Evolutionary conservation across 2,797 vertebrate genomes (phyloP).

Genomic region (Oreochromis mossambicus): DNA sequence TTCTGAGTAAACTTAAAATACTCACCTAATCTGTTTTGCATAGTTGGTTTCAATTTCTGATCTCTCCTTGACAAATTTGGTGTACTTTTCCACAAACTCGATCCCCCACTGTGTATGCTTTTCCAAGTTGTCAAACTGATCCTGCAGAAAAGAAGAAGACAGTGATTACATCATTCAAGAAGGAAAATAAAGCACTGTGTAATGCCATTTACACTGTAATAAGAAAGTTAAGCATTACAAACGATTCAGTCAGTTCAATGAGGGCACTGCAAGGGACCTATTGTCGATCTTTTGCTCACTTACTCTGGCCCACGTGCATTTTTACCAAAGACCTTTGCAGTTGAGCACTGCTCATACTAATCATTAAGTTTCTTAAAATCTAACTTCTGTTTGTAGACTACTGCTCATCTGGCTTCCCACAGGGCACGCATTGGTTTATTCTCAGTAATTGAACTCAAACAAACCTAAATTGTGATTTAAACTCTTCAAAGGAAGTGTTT

Average conservation of each 20-base stretch:
- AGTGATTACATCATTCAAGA: neutral
- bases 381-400: neutral
- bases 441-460: neutral
- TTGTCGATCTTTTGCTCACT: neutral
- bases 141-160: constrained; percentile 72
- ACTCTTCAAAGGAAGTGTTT: neutral
- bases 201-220: neutral
- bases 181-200: neutral
- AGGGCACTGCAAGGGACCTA: neutral
- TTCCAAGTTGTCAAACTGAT: constrained; percentile 99
- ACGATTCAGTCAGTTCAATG: neutral
- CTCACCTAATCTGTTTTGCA: constrained; percentile 99
- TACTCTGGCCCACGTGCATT: neutral
- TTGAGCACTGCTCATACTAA: neutral
- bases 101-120: constrained; percentile 99
- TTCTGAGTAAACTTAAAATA: neutral
- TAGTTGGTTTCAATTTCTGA: constrained; percentile 96
- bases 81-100: constrained; percentile 93
- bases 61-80: constrained; percentile 97
- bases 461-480: neutral
- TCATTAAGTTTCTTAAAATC: neutral
- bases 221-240: neutral
- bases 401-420: neutral
- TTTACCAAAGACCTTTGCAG: neutral
- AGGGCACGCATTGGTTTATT: neutral